Evolutionary conservation across 2,888 invertebrate genomes (phyloP).

Genomic region (Rhingia campestris): DNA sequence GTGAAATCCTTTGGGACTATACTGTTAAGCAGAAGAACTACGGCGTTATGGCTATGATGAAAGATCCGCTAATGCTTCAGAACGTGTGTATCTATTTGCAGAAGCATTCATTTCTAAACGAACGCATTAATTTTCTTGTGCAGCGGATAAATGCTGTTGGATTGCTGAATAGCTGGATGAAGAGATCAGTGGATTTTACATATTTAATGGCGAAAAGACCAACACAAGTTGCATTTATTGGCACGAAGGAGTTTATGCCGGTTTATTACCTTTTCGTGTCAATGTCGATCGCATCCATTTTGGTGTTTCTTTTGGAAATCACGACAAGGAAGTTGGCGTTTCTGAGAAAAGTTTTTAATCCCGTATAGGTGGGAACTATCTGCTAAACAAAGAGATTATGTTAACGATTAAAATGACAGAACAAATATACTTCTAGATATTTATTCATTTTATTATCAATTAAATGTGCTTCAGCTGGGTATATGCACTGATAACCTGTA

Average conservation of each 20-base stretch:
- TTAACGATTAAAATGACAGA: too few relatives aligned
- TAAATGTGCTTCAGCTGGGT: too few relatives aligned
- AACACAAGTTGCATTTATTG: neutral
- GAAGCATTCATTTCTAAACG: slow-evolving; percentile 77
- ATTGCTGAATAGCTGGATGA: slow-evolving; percentile 75
- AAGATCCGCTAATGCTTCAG: slow-evolving; percentile 15
- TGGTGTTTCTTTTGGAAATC: slow-evolving; percentile 50
- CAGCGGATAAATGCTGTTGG: slow-evolving; percentile 76
- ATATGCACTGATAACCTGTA: too few relatives aligned
- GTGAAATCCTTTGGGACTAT: slow-evolving; percentile 70
- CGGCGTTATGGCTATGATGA: slow-evolving; percentile 28
- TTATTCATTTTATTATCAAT: too few relatives aligned
- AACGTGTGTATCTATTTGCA: slow-evolving; percentile 75
- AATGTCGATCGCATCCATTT: slow-evolving; percentile 17
- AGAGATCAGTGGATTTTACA: slow-evolving; percentile 26
- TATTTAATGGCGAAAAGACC: neutral
- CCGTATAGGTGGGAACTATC: neutral
- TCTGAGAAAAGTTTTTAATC: neutral
- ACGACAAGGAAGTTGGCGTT: slow-evolving; percentile 7
- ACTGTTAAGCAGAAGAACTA: slow-evolving; percentile 29
- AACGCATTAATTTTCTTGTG: slow-evolving; percentile 76
- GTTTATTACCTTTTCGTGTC: slow-evolving; percentile 33
- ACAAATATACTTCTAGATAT: too few relatives aligned
- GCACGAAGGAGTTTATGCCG: slow-evolving; percentile 17
- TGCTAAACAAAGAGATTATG: too few relatives aligned